Percentiles rank a stretch among this genome's conserved stretches.
Evolutionary conservation across 92 coral and sea anemone genomes (phyloP).

Genomic region (Chrysogorgia sp.): DNA sequence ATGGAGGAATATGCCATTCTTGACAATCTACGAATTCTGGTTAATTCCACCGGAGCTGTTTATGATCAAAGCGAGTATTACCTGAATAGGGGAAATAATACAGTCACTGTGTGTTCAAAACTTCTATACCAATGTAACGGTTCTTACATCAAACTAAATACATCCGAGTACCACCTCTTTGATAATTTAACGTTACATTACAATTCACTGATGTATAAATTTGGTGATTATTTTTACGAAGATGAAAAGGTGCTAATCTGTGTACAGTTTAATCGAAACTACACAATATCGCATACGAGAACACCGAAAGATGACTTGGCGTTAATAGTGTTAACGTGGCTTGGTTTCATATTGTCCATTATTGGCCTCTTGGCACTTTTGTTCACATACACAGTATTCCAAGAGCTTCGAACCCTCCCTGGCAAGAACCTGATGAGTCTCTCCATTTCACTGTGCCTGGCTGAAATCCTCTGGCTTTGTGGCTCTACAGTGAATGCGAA

Average conservation of each 20-base stretch:
- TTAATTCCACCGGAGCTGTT: slow-evolving; percentile 1
- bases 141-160: background rate
- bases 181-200: background rate
- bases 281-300: background rate
- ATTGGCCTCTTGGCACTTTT: background rate
- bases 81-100: background rate
- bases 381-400: background rate
- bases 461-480: slow-evolving; percentile 32
- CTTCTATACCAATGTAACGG: background rate
- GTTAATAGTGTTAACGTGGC: background rate
- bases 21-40: slow-evolving; percentile 1
- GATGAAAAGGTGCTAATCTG: background rate
- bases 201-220: background rate
- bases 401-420: background rate
- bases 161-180: background rate
- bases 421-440: slow-evolving; percentile 26
- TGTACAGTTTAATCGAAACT: background rate
- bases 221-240: background rate
- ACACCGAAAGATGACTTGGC: background rate
- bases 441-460: slow-evolving; percentile 26
- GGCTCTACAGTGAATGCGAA: background rate
- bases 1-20: background rate
- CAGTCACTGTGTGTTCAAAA: background rate
- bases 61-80: background rate
- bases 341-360: slow-evolving; percentile 7